Percentiles rank a stretch among this genome's conserved stretches.
phyloP scores from a whole-genome alignment of 2,888 invertebrate genomes.

The Drosophila quinaria region DNA sequence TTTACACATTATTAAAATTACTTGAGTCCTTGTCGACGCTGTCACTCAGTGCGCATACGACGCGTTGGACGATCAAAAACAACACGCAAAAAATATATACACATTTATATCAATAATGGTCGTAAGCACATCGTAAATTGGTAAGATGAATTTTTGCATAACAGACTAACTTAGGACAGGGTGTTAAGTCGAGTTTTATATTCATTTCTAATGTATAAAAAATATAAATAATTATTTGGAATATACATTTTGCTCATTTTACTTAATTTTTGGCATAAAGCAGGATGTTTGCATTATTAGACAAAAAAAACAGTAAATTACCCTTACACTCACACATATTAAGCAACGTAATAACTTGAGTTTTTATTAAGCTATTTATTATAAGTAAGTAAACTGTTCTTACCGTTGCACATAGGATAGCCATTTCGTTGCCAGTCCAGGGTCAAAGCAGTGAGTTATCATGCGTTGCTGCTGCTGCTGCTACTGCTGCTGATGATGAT shows the following conservation, averaged over 20 bases:
- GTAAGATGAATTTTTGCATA: conserved; percentile 9
- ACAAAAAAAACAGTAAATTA: too few relatives aligned
- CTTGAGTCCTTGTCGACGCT: conserved; percentile 49
- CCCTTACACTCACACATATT: neutral
- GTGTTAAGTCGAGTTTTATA: conserved; percentile 1
- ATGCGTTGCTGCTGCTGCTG: conserved; percentile 46
- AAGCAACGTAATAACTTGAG: conserved; percentile 1
- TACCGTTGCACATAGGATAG: conserved; percentile 73
- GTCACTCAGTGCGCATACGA: conserved; percentile 44
- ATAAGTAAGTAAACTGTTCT: conserved; percentile 43
- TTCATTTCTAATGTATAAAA: neutral
- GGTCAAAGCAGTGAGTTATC: conserved; percentile 68
- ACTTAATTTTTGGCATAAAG: neutral
- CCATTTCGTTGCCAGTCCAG: conserved; percentile 80
- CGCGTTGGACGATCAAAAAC: conserved; percentile 39
- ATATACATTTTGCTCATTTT: neutral
- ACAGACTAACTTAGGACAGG: neutral
- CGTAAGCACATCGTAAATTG: conserved; percentile 48
- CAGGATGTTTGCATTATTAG: neutral
- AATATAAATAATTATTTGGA: neutral
- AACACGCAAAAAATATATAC: conserved; percentile 15
- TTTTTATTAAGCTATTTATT: conserved; percentile 23
- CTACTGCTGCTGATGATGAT: conserved; percentile 18
- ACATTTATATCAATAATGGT: conserved; percentile 15
- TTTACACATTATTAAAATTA: conserved; percentile 80